These are phyloP conservation scores for Lytechinus variegatus DNA, from an alignment of 35 echinoderm and acorn worm genomes.

Conservation along the genomic window DNA sequence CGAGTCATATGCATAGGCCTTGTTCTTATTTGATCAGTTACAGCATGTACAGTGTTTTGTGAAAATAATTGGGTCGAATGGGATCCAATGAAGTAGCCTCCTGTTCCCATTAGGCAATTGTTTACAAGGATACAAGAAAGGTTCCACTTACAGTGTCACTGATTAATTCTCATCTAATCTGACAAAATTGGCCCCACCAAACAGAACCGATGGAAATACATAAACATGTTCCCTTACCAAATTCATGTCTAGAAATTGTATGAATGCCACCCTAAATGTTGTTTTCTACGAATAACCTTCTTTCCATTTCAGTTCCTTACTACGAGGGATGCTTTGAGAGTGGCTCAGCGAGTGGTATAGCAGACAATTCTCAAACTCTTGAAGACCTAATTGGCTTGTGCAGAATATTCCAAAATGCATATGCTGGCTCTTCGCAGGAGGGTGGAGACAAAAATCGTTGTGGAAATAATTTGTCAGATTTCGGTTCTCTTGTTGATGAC, in stretches of 20 bases:
- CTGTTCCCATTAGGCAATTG: too few relatives aligned
- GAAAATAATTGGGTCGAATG: too few relatives aligned
- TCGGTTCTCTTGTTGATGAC: background rate
- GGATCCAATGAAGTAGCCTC: too few relatives aligned
- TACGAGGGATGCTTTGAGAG: constrained; percentile 5
- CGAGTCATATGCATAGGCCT: too few relatives aligned
- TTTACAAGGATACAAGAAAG: too few relatives aligned
- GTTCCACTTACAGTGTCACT: too few relatives aligned
- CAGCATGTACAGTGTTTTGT: too few relatives aligned
- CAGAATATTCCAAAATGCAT: background rate
- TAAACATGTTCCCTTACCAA: background rate
- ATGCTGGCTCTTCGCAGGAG: background rate
- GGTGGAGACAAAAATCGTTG: background rate
- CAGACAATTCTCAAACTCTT: background rate
- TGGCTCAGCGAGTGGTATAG: too few relatives aligned
- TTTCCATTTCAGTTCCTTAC: background rate
- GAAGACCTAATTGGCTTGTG: background rate
- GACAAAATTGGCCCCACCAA: too few relatives aligned
- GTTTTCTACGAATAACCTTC: background rate
- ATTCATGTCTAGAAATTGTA: too few relatives aligned
- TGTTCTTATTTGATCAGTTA: too few relatives aligned
- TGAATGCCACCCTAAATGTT: background rate
- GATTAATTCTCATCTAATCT: too few relatives aligned
- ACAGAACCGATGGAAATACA: background rate
- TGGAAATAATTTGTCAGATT: background rate